Conservation (phyloP, 2,888 invertebrate genomes). For the Aphidius colemani region DNA sequence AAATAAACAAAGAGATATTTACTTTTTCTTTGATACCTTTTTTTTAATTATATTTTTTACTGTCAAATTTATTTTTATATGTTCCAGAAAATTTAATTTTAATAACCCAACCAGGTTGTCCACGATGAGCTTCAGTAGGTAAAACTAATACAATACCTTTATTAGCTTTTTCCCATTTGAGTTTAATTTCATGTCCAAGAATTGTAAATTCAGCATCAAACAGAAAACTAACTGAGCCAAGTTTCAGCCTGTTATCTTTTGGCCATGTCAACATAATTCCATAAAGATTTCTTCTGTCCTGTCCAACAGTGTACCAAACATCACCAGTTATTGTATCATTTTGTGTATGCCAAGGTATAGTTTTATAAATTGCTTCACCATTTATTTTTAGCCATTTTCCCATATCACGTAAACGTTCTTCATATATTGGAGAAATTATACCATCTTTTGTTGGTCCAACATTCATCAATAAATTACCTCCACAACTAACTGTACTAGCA, state of each 20-base stretch:
- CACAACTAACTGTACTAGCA: slow-evolving; percentile 81
- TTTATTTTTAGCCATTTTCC: slow-evolving; percentile 83
- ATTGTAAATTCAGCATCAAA: slow-evolving; percentile 57
- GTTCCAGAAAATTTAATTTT: slow-evolving; percentile 28
- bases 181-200: slow-evolving; percentile 60
- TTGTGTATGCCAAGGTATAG: slow-evolving; percentile 79
- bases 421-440: slow-evolving; percentile 81
- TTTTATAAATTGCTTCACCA: slow-evolving; percentile 84
- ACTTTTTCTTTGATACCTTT: too few relatives aligned
- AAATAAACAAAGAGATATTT: too few relatives aligned
- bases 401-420: slow-evolving; percentile 78
- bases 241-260: slow-evolving; percentile 61
- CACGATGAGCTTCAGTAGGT: slow-evolving; percentile 42
- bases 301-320: slow-evolving; percentile 75
- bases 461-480: slow-evolving; percentile 84
- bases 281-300: slow-evolving; percentile 62
- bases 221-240: slow-evolving; percentile 59
- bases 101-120: slow-evolving; percentile 52
- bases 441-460: slow-evolving; percentile 91
- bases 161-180: slow-evolving; percentile 36
- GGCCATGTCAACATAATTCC: slow-evolving; percentile 77
- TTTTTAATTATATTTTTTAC: neutral
- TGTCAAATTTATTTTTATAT: neutral
- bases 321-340: slow-evolving; percentile 75
- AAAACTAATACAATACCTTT: slow-evolving; percentile 38